phyloP scores from a whole-genome alignment of 2,113 vertebrate genomes.

The Lepidothrix coronata region DNA sequence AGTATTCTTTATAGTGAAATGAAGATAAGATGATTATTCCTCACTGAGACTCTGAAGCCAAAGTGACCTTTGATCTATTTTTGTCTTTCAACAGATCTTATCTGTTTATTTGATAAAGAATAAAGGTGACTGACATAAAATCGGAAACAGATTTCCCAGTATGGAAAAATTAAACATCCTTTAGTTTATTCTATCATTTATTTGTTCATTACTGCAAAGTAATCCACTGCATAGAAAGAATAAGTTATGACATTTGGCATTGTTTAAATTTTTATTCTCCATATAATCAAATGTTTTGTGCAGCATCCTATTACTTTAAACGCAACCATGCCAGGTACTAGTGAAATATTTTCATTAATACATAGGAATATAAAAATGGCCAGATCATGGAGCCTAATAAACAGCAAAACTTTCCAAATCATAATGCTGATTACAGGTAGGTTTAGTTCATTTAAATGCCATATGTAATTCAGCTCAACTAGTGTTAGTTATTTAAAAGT shows the following conservation, averaged over 20 bases:
- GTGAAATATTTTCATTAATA: neutral
- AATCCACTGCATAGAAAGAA: neutral
- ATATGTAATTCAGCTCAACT: neutral
- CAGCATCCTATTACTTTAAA: neutral
- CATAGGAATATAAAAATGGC: neutral
- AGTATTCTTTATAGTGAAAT: neutral
- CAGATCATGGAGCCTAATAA: neutral
- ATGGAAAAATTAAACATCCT: neutral
- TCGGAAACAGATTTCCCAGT: neutral
- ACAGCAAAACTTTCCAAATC: neutral
- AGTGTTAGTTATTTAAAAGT: neutral
- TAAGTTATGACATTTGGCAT: neutral
- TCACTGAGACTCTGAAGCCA: neutral
- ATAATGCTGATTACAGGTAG: neutral
- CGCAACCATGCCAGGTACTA: neutral
- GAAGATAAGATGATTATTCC: neutral
- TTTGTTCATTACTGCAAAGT: neutral
- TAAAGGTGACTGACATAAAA: neutral
- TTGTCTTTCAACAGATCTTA: neutral
- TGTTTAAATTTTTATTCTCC: neutral
- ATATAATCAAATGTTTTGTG: neutral
- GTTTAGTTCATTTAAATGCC: neutral
- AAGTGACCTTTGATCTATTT: neutral
- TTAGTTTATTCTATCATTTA: neutral
- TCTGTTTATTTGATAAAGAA: neutral